phyloP scores from a whole-genome alignment of 2,797 vertebrate species.

The Lepus townsendii region DNA sequence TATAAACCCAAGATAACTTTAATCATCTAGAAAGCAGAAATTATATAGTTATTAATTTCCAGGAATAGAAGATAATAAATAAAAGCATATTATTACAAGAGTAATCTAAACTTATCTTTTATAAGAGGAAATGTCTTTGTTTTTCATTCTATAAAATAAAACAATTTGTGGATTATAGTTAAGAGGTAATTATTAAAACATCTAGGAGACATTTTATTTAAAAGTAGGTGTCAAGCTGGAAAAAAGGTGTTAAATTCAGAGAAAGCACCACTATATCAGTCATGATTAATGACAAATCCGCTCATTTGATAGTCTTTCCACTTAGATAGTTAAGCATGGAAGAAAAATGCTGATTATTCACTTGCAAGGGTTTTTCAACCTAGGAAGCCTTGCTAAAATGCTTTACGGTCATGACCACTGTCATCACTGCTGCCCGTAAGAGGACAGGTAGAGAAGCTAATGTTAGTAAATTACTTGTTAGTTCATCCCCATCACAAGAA shows the following conservation, averaged over 20 bases:
- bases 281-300: conserved; percentile 16
- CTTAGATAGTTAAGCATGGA: conserved; percentile 31
- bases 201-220: not conserved
- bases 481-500: not conserved
- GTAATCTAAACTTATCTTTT: not conserved
- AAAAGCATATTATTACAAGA: not conserved
- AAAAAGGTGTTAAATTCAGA: conserved; percentile 3
- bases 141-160: not conserved
- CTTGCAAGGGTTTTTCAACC: not conserved
- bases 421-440: not conserved
- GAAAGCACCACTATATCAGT: not conserved
- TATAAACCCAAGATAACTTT: not conserved
- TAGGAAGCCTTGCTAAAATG: not conserved
- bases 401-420: not conserved
- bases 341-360: conserved; percentile 7
- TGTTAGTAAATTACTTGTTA: not conserved
- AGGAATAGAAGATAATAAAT: not conserved
- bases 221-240: conserved; percentile 24
- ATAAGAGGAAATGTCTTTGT: not conserved
- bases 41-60: not conserved
- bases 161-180: not conserved
- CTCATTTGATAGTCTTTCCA: not conserved
- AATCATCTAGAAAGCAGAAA: not conserved
- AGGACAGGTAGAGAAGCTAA: not conserved
- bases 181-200: not conserved